These are phyloP conservation scores for Solea solea DNA, from an alignment of 2,113 vertebrate species.

Conservation along the genomic window DNA sequence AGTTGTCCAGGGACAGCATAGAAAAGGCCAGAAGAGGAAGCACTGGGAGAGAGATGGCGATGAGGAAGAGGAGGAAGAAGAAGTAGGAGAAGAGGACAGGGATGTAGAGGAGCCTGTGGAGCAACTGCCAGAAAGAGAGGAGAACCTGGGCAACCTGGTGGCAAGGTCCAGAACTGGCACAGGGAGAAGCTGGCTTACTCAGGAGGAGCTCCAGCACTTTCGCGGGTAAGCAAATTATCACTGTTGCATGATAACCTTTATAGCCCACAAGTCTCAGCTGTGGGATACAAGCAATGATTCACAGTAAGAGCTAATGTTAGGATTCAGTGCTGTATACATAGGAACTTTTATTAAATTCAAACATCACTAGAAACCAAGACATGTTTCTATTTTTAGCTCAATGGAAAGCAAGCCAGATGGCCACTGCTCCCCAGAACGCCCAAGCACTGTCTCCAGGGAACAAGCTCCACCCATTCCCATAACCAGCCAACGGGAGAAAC, in stretches of 20 bases:
- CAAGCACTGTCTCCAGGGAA: constrained; percentile 62
- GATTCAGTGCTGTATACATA: constrained; percentile 14
- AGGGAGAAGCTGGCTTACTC: constrained; percentile 73
- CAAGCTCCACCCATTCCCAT: constrained; percentile 70
- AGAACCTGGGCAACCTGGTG: constrained; percentile 71
- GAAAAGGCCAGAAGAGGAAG: constrained; percentile 75
- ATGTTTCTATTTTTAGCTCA: constrained; percentile 72
- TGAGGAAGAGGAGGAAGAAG: constrained; percentile 73
- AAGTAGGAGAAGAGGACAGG: constrained; percentile 63
- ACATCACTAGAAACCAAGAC: constrained; percentile 42
- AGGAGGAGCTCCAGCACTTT: constrained; percentile 78
- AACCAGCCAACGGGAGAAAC: constrained; percentile 78
- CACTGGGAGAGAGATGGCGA: constrained; percentile 69
- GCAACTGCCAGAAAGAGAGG: constrained; percentile 77
- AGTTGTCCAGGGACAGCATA: constrained; percentile 87
- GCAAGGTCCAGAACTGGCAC: constrained; percentile 76
- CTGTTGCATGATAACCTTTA: not conserved
- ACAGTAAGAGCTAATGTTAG: constrained; percentile 3
- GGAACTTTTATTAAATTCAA: constrained; percentile 34
- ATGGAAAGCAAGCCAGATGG: constrained; percentile 80
- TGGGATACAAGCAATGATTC: not conserved
- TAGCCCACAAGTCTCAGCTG: not conserved
- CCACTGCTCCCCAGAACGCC: constrained; percentile 66
- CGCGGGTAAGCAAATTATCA: constrained; percentile 64
- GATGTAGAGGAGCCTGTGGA: constrained; percentile 55